These are phyloP conservation scores for Isurus oxyrinchus DNA, from an alignment of 2,113 vertebrate genomes.

Conservation along the genomic window DNA sequence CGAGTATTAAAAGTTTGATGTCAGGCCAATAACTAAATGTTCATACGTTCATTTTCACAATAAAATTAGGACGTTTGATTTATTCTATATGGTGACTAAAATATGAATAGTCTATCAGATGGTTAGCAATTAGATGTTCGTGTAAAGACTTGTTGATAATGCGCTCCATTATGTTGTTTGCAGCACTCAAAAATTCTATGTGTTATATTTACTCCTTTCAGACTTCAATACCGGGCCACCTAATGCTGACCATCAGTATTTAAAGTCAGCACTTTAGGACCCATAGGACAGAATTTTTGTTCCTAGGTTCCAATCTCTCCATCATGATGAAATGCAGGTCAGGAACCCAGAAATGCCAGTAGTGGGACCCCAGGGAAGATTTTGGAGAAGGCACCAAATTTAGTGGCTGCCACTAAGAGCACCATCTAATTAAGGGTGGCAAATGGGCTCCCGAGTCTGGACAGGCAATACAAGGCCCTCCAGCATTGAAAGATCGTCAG, in stretches of 20 bases:
- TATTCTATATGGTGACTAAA: neutral
- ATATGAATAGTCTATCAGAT: neutral
- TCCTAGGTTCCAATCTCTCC: too few species aligned
- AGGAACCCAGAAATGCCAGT: too few species aligned
- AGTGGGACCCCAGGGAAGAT: too few species aligned
- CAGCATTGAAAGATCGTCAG: too few species aligned
- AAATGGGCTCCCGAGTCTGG: too few species aligned
- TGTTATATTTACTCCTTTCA: neutral
- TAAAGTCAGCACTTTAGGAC: neutral
- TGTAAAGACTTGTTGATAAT: neutral
- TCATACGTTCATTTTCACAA: neutral
- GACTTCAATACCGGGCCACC: neutral
- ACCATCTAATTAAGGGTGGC: too few species aligned
- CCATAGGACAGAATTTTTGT: too few species aligned
- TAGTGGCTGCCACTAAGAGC: too few species aligned
- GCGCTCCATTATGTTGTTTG: neutral
- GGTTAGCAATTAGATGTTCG: neutral
- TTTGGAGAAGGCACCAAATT: too few species aligned
- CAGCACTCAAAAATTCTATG: neutral
- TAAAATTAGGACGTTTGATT: neutral
- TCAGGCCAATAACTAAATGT: neutral
- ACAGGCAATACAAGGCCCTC: too few species aligned
- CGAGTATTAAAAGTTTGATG: neutral
- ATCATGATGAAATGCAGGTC: too few species aligned
- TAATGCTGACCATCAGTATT: neutral